Conservation (phyloP, 2,888 invertebrate genomes). For the Cyclophora albipunctata region DNA sequence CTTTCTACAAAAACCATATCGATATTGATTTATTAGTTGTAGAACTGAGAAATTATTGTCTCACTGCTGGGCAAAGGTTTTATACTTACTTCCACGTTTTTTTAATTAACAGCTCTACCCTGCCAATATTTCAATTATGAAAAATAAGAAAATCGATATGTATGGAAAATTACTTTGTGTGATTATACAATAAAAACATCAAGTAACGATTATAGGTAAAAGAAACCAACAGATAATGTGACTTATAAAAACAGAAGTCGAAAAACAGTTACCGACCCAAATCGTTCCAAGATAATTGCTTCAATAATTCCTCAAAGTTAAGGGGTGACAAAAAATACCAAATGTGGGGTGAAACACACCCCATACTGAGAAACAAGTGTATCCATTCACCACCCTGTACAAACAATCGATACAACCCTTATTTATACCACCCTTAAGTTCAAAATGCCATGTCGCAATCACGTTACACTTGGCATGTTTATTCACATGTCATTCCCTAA, state of each 20-base stretch:
- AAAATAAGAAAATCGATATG: too few species aligned
- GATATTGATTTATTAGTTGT: too few species aligned
- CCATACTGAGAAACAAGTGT: constrained; percentile 57
- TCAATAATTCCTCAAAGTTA: constrained; percentile 37
- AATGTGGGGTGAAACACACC: constrained; percentile 59
- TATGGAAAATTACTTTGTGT: too few species aligned
- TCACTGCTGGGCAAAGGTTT: too few species aligned
- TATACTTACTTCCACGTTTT: too few species aligned
- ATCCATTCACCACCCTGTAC: constrained; percentile 30
- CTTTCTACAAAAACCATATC: too few species aligned
- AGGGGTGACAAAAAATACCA: constrained; percentile 46
- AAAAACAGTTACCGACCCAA: constrained; percentile 5
- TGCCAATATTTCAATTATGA: too few species aligned
- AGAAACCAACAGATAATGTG: too few species aligned
- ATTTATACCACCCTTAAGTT: constrained; percentile 7
- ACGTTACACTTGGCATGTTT: constrained; percentile 38
- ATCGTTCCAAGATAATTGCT: constrained; percentile 23
- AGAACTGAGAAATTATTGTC: too few species aligned
- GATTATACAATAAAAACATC: too few species aligned
- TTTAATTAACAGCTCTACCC: too few species aligned
- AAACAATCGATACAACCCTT: constrained; percentile 25
- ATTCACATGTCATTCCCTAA: constrained; percentile 53
- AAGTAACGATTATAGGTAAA: too few species aligned
- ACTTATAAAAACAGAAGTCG: background rate
- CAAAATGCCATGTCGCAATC: background rate